A percentile compares a stretch with the other conserved stretches of the same genome.
Evolutionary conservation across 2,113 vertebrate genomes (phyloP).

Genomic region (Malaclemys terrapin): DNA sequence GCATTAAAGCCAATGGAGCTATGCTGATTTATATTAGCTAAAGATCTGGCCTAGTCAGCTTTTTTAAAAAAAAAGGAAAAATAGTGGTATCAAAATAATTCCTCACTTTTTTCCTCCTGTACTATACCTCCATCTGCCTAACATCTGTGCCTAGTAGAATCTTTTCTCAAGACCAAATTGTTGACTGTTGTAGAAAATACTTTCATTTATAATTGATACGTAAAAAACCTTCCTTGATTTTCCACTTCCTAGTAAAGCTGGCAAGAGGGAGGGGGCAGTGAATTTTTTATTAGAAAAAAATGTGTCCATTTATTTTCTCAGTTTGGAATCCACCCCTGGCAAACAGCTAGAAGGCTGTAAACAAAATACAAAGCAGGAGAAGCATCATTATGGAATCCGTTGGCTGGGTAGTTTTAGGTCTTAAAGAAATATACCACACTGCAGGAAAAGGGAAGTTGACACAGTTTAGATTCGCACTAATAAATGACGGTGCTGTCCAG

Average conservation of each 20-base stretch:
- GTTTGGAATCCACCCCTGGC: not conserved
- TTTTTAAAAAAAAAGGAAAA: not conserved
- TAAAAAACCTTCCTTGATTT: not conserved
- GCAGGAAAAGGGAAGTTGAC: not conserved
- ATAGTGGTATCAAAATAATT: not conserved
- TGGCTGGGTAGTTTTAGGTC: not conserved
- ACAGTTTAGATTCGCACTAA: not conserved
- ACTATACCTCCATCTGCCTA: not conserved
- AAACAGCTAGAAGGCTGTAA: not conserved
- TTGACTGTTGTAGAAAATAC: not conserved
- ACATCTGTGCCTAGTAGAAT: not conserved
- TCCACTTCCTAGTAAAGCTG: constrained; percentile 3
- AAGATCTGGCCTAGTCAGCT: not conserved
- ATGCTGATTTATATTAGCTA: not conserved
- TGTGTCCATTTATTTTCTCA: not conserved
- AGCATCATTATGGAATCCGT: not conserved
- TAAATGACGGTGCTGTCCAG: not conserved
- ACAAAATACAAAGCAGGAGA: not conserved
- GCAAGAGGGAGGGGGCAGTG: fast-evolving
- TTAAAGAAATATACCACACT: not conserved
- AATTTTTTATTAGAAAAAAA: not conserved
- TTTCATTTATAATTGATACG: not conserved
- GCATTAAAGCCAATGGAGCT: not conserved
- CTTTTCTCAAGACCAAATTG: not conserved
- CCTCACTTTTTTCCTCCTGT: not conserved